These are phyloP conservation scores for Brachylomia viminalis DNA, from an alignment of 2,888 invertebrate genomes.

Conservation along the genomic window DNA sequence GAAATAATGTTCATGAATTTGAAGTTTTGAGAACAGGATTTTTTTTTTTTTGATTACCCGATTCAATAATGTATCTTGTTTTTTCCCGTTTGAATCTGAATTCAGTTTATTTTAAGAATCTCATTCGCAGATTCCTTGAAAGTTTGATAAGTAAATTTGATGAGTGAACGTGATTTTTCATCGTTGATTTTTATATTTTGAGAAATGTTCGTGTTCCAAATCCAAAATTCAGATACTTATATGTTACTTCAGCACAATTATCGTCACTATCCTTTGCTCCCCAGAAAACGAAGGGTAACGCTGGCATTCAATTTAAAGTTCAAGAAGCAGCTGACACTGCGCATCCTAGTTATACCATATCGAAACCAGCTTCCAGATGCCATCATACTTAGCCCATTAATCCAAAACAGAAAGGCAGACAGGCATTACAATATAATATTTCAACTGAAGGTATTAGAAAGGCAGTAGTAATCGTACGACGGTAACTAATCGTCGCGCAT, in stretches of 20 bases:
- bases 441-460: conserved; percentile 83
- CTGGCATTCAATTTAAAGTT: no score
- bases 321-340: conserved; percentile 21
- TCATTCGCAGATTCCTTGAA: neutral
- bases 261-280: no score
- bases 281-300: no score
- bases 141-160: conserved; percentile 44
- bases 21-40: no score
- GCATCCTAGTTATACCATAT: conserved; percentile 44
- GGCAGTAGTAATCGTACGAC: conserved; percentile 82
- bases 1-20: neutral
- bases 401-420: conserved; percentile 60
- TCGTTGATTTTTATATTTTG: conserved; percentile 15
- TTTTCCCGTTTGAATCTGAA: neutral
- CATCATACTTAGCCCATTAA: conserved; percentile 63
- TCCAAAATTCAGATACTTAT: no score
- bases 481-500: conserved; percentile 84
- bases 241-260: no score
- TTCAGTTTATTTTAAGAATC: conserved; percentile 29
- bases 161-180: conserved; percentile 43
- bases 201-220: no score
- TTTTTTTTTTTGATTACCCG: no score
- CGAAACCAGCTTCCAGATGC: conserved; percentile 56
- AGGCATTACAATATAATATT: conserved; percentile 65
- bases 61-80: no score